Conservation (phyloP, 2,113 vertebrate genomes). For the Oncorhynchus kisutch region DNA sequence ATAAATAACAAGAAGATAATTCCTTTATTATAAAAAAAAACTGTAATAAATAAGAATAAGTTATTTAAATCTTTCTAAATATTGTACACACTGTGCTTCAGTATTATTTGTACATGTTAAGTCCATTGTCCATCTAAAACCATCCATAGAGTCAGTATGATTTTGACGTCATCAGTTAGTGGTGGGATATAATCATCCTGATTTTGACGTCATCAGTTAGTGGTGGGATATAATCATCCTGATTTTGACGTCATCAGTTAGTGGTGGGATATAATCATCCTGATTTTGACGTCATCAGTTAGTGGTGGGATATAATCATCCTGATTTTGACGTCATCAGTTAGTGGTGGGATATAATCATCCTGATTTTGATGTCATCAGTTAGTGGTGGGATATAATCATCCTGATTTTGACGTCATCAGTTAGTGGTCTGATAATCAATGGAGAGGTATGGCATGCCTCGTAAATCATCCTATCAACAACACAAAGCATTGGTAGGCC, state of each 20-base stretch:
- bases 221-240: too few species aligned
- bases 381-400: too few species aligned
- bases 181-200: not conserved
- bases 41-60: slow-evolving; percentile 78
- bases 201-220: too few species aligned
- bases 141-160: not conserved
- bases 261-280: too few species aligned
- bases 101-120: not conserved
- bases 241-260: too few species aligned
- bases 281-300: too few species aligned
- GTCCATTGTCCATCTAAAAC: not conserved
- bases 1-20: slow-evolving; percentile 84
- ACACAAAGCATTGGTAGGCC: not conserved
- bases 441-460: too few species aligned
- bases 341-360: too few species aligned
- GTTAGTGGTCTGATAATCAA: not conserved
- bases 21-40: slow-evolving; percentile 66
- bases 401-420: too few species aligned
- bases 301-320: too few species aligned
- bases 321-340: too few species aligned
- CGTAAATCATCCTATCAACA: not conserved
- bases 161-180: not conserved
- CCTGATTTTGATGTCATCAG: too few species aligned
- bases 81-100: slow-evolving; percentile 49
- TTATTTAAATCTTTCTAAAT: slow-evolving; percentile 81